Conservation (phyloP, 2,797 vertebrate genomes). For the Lemur catta region DNA sequence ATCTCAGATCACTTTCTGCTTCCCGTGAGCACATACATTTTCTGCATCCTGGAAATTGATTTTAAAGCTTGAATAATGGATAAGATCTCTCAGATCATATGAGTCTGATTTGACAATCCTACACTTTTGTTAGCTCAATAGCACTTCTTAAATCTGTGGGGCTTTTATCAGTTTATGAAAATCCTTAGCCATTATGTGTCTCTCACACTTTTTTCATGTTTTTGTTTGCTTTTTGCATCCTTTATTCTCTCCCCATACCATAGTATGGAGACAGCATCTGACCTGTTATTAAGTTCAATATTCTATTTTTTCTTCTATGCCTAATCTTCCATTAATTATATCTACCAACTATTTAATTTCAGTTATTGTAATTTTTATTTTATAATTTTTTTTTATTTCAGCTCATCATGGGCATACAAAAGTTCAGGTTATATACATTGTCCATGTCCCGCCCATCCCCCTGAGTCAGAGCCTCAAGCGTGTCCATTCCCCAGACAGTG, state of each 20-base stretch:
- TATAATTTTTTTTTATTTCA: too few species aligned
- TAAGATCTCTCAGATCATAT: neutral
- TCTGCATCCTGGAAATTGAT: neutral
- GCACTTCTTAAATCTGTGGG: neutral
- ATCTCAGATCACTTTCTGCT: neutral
- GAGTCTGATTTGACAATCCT: neutral
- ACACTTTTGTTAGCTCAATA: neutral
- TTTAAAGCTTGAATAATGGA: neutral
- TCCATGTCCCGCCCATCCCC: too few species aligned
- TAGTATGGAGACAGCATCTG: neutral
- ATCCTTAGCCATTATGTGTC: neutral
- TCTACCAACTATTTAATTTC: neutral
- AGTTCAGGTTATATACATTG: too few species aligned
- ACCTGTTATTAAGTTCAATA: neutral
- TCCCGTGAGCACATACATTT: neutral
- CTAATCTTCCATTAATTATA: neutral
- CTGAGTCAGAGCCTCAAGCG: too few species aligned
- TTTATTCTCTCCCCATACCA: neutral
- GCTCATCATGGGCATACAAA: too few species aligned
- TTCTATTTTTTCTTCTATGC: neutral
- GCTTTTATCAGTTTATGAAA: neutral
- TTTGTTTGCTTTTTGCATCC: neutral
- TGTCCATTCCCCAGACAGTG: too few species aligned
- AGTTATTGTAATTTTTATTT: neutral
- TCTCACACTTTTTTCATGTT: neutral